Conservation (phyloP, 2,113 vertebrate genomes). For the Nycticryphes semicollaris region DNA sequence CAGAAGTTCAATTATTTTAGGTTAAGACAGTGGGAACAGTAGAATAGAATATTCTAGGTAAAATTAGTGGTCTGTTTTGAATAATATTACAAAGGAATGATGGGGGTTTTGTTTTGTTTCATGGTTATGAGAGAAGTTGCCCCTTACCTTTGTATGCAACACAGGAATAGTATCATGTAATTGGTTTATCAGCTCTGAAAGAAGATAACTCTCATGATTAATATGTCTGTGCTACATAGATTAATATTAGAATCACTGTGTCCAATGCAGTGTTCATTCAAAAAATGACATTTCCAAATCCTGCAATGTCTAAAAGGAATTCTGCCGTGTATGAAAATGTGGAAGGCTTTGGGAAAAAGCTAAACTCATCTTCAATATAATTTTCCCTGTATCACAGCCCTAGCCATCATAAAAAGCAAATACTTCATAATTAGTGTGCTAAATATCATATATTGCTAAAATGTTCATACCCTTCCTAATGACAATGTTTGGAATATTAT, state of each 20-base stretch:
- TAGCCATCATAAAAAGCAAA: background rate
- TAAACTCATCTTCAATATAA: accelerated
- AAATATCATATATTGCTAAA: background rate
- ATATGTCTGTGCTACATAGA: background rate
- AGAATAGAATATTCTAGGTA: background rate
- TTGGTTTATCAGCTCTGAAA: background rate
- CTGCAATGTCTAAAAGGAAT: background rate
- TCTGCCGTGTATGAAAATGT: background rate
- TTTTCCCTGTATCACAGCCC: background rate
- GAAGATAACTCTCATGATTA: background rate
- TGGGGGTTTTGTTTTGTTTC: background rate
- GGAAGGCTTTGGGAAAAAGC: background rate
- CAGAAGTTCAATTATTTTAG: background rate
- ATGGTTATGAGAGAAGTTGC: background rate
- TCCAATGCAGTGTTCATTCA: background rate
- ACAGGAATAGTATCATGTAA: background rate
- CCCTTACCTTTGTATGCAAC: background rate
- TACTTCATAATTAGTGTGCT: background rate
- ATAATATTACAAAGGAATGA: background rate
- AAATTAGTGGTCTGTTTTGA: background rate
- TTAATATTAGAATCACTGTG: background rate
- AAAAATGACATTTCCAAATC: background rate
- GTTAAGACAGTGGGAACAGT: background rate
- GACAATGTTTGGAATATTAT: background rate
- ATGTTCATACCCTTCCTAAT: background rate